Evolutionary conservation across 2,797 vertebrate genomes (phyloP), one percentile per base, ranked within the genome.

Genomic region (Sebastolobus alascanus): DNA sequence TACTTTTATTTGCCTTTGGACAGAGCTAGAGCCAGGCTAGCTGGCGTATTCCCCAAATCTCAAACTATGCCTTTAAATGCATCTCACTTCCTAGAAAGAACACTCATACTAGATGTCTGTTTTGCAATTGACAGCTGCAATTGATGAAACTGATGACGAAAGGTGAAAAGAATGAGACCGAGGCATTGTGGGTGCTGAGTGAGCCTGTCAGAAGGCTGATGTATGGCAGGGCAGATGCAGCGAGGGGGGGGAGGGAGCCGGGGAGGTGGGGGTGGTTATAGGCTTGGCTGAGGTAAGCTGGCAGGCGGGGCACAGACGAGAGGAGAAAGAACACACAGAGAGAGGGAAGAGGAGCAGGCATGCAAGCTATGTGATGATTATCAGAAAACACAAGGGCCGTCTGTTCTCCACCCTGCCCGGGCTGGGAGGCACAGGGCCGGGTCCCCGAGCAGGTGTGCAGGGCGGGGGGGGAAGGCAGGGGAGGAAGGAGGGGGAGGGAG

Each of bases 311-410:
- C 82, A 68, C 31, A 43, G 75, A 69, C 67, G 38, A 74, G 80
- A 82, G 54, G 69, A 81, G 73, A 85, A 77, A 82, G 79, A 89
- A 89, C 71, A 84, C 68, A 74, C 54, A 68, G 40, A 68, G 60
- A 69, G 68, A 25, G 40, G 29, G 86, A 80, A 86, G 84, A 85
- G 68, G 83, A 94, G 82, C 84, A 95, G 87, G 94, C 93, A 96
- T 95, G 94, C 85, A 70, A 95, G 94, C 92, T 93, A 96, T 95
- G 95, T 88, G 94, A 95, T 95, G 93, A 95, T 93, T 96, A 95
- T 94, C 94, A 92, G 89, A 85, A 91, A 93, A 94, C 93, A 95
- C 90, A 95, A 92, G 87, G 82, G 87, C 90, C 80, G 93, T 94
- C 94, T 96, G 95, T 96, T 95, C 92, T 84, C 84, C 68, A 73